Evolutionary conservation across 2,888 invertebrate species (phyloP).

Genomic region (Heliconius ismenius): DNA sequence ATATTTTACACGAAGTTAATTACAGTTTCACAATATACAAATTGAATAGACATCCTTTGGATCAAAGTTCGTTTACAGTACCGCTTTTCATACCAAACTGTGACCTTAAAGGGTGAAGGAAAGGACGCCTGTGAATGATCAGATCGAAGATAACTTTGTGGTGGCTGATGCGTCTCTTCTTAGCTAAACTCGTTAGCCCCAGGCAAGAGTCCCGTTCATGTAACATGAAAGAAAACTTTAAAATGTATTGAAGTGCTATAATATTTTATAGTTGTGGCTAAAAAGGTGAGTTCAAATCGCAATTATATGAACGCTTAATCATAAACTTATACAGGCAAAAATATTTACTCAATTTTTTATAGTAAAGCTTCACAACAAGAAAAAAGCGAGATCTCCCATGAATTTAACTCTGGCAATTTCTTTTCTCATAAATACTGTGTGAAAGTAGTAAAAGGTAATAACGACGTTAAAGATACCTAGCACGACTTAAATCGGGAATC

Average conservation of each 20-base stretch:
- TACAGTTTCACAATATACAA: neutral
- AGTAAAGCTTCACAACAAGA: neutral
- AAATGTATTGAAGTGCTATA: neutral
- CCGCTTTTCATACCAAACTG: slow-evolving; percentile 13
- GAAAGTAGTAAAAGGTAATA: neutral
- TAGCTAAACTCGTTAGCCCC: slow-evolving; percentile 25
- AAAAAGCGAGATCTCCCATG: neutral
- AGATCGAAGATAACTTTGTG: slow-evolving; percentile 19
- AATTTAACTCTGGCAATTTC: neutral
- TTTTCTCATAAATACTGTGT: neutral
- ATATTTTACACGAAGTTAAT: neutral
- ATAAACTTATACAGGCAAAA: no score
- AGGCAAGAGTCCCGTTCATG: slow-evolving; percentile 8
- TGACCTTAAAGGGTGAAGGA: slow-evolving; percentile 19
- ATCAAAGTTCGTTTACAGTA: slow-evolving; percentile 6
- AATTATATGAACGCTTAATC: no score
- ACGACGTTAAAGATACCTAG: neutral
- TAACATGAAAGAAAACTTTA: slow-evolving; percentile 12
- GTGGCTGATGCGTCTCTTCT: slow-evolving; percentile 21
- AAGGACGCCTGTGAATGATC: slow-evolving; percentile 20
- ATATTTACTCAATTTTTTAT: no score
- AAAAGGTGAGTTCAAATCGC: neutral
- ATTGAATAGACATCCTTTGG: slow-evolving; percentile 18
- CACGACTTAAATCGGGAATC: neutral
- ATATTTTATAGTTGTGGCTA: neutral